These are phyloP conservation scores for Torymus tubicola DNA, from an alignment of 2,888 invertebrate genomes.

Conservation along the genomic window DNA sequence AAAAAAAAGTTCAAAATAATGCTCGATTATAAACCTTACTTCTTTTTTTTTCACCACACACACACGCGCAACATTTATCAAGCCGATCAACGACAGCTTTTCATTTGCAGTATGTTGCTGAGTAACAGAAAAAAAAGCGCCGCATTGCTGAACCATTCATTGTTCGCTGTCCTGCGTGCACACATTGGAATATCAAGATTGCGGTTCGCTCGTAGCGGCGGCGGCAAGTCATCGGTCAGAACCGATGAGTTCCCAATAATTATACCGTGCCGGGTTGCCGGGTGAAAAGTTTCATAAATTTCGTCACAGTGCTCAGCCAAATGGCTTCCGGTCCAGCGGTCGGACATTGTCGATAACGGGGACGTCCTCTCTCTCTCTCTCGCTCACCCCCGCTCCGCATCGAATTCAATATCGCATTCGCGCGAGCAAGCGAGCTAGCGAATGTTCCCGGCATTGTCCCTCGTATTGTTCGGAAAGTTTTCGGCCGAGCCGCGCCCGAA, in stretches of 20 bases:
- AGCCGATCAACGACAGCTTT: conserved; percentile 50
- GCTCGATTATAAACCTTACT: background rate
- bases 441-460: conserved; percentile 68
- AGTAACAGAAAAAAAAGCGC: conserved; percentile 42
- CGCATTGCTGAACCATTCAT: background rate
- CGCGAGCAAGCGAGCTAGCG: conserved; percentile 51
- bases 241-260: conserved; percentile 59
- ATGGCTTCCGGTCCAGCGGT: conserved; percentile 74
- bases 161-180: background rate
- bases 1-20: background rate
- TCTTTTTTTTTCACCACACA: too few relatives aligned
- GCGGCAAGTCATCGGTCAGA: conserved; percentile 51
- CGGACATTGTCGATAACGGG: conserved; percentile 69
- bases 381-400: conserved; percentile 20
- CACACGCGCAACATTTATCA: conserved; percentile 26
- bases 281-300: conserved; percentile 71
- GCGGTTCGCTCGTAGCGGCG: background rate
- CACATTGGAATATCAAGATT: conserved; percentile 49
- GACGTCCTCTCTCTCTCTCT: conserved; percentile 48
- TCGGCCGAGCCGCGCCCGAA: conserved; percentile 71
- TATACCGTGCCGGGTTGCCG: conserved; percentile 58
- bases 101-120: conserved; percentile 56
- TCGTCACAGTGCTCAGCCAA: conserved; percentile 68
- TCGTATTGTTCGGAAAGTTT: conserved; percentile 74
- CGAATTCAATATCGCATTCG: conserved; percentile 73